Evolutionary conservation across 64 coral and sea anemone genomes (phyloP).

Genomic region (Montipora capricornis): DNA sequence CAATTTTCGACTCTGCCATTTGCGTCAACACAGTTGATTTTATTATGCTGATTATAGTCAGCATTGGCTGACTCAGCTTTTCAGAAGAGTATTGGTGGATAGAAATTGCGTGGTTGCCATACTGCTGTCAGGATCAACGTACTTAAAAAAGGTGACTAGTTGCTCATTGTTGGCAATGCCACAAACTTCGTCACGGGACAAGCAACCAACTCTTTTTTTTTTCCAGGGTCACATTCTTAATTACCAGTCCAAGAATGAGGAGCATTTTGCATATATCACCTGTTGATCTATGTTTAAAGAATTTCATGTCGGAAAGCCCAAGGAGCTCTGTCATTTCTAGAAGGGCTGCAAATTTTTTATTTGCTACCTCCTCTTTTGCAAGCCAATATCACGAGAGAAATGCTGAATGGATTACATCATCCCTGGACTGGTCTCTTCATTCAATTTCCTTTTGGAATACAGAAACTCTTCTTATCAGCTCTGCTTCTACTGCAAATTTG

Average conservation of each 20-base stretch:
- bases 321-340: not conserved
- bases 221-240: not conserved
- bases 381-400: slow-evolving; percentile 16
- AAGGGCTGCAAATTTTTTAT: not conserved
- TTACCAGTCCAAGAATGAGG: not conserved
- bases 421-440: slow-evolving; percentile 45
- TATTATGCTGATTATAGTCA: not conserved
- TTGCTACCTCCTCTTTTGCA: not conserved
- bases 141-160: too few species aligned
- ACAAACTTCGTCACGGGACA: not conserved
- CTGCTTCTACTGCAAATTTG: slow-evolving; percentile 58
- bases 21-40: slow-evolving; percentile 11
- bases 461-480: slow-evolving; percentile 57
- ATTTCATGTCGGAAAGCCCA: not conserved
- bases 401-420: slow-evolving; percentile 35
- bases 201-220: not conserved
- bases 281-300: not conserved
- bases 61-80: not conserved
- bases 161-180: too few species aligned
- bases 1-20: slow-evolving; percentile 4
- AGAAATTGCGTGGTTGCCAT: slow-evolving; percentile 1
- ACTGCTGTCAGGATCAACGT: too few species aligned
- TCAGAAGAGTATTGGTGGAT: slow-evolving; percentile 26
- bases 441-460: slow-evolving; percentile 58
- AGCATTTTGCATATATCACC: not conserved